These are phyloP conservation scores for Micronycteris hirsuta DNA, from an alignment of 2,113 vertebrate genomes.

Conservation along the genomic window DNA sequence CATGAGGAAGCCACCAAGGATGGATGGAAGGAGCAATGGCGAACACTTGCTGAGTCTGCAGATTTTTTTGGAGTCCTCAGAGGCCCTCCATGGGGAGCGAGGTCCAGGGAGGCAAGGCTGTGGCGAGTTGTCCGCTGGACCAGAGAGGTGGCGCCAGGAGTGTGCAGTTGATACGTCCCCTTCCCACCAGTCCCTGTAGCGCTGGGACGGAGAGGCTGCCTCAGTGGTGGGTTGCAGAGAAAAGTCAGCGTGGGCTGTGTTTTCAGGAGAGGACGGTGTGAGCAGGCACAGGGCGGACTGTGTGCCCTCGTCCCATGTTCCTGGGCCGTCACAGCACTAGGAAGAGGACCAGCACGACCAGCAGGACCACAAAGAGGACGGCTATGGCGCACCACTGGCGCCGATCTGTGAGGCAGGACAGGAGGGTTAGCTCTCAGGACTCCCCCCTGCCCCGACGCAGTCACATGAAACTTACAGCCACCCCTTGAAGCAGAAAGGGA, in stretches of 20 bases:
- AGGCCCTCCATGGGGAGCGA: not conserved
- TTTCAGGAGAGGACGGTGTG: slow-evolving; percentile 33
- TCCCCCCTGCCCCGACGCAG: not conserved
- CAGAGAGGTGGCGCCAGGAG: not conserved
- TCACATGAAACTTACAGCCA: too few relatives aligned
- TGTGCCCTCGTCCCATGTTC: slow-evolving; percentile 48
- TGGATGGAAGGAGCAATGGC: not conserved
- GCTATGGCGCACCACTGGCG: slow-evolving; percentile 98
- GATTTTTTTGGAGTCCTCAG: not conserved
- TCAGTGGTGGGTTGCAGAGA: not conserved
- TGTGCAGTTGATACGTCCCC: not conserved
- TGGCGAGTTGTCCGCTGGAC: not conserved
- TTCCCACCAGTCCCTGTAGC: not conserved
- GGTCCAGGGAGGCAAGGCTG: slow-evolving; percentile 17
- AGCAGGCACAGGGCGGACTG: not conserved
- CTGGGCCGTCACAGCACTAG: slow-evolving; percentile 85
- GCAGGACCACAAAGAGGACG: slow-evolving; percentile 88
- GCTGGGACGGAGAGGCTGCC: not conserved
- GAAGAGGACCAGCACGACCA: slow-evolving; percentile 92
- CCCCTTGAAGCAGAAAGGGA: not conserved
- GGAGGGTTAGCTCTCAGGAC: not conserved
- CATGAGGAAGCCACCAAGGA: not conserved
- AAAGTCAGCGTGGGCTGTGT: not conserved
- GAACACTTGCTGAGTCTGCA: not conserved
- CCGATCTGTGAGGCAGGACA: slow-evolving; percentile 86